Percentiles rank a stretch among this genome's conserved stretches.
Evolutionary conservation across 2,888 invertebrate genomes (phyloP).

Genomic region (Lycia hirtaria): DNA sequence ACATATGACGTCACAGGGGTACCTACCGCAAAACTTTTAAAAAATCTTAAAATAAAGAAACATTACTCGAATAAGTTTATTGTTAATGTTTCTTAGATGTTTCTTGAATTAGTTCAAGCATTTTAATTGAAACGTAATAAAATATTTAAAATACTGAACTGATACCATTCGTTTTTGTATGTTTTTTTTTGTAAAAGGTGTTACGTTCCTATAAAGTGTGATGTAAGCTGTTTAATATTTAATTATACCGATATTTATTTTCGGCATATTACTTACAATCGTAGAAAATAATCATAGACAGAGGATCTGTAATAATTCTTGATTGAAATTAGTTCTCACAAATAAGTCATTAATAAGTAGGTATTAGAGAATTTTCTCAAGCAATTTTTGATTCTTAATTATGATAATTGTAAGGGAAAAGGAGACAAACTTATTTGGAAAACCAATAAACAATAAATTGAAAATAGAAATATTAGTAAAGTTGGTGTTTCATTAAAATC

Average conservation of each 20-base stretch:
- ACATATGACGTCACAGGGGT: too few species aligned
- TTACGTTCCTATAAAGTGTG: constrained; percentile 40
- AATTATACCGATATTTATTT: constrained; percentile 16
- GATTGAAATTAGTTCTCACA: constrained; percentile 53
- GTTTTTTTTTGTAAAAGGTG: too few species aligned
- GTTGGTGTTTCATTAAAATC: constrained; percentile 45
- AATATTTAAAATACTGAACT: too few species aligned
- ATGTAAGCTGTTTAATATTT: constrained; percentile 42
- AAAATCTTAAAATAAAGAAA: too few species aligned
- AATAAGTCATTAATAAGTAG: constrained; percentile 74
- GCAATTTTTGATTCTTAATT: constrained; percentile 77
- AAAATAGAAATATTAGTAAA: constrained; percentile 82
- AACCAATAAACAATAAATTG: constrained; percentile 82
- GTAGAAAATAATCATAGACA: constrained; percentile 33
- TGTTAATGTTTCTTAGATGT: too few species aligned
- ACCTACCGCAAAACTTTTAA: too few species aligned
- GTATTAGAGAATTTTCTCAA: constrained; percentile 75
- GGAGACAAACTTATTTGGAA: constrained; percentile 76
- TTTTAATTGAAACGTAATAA: too few species aligned
- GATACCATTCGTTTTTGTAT: too few species aligned
- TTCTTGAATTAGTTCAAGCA: too few species aligned
- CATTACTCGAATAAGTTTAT: too few species aligned
- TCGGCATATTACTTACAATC: constrained; percentile 10
- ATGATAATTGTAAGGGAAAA: constrained; percentile 73
- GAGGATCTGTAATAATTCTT: constrained; percentile 32